Base-by-base conservation (phyloP, 2,888 invertebrate species). In the Teleiodes luculella region DNA sequence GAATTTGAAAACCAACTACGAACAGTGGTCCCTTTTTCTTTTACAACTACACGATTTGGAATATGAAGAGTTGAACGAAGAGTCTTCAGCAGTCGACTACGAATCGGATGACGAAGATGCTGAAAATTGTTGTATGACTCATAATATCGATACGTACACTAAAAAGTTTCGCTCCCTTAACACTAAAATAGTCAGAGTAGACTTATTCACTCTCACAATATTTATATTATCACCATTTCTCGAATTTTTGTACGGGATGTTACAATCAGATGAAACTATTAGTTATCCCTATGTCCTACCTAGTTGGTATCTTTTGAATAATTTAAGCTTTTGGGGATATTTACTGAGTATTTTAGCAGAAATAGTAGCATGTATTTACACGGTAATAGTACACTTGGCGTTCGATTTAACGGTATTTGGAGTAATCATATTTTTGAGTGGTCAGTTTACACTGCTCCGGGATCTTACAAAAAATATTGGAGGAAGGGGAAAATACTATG, bases 351-450 rank as follows among this genome's bases (percentile, higher is more conserved):
- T 85, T 35, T 1, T 66, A 1, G 57, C 68, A 14, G 87, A 87
- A 63, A 57, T 61, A 1, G 55, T 81, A 2, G 72, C 80, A 0
- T 64, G 82, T 0, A 33, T 71, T 1, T 86, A 78, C 54, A 80
- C 78, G 39, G 81, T 85, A 0, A 56, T 48, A 14, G 66, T 80
- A 1, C 87, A 87, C 52, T 57, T 70, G 10, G 74, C 71, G 1
- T 87, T 85, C 53, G 87, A 87, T 59, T 56, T 78, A 24, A 69
- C 74, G 1, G 65, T 70, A 7, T 67, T 83, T 1, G 83, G 83
- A 0, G 60, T 83, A 6, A 83, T 85, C 78, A 78, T 83, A 52
- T 83, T 83, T 51, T 58, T 76, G n/a, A 75, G 79, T 46, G 85
- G 84, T 0, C 84, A 86, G 58, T 84, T 78, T 61, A 57, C 65